phyloP scores from a whole-genome alignment of 2,113 vertebrate genomes.

The Ellobius talpinus region DNA sequence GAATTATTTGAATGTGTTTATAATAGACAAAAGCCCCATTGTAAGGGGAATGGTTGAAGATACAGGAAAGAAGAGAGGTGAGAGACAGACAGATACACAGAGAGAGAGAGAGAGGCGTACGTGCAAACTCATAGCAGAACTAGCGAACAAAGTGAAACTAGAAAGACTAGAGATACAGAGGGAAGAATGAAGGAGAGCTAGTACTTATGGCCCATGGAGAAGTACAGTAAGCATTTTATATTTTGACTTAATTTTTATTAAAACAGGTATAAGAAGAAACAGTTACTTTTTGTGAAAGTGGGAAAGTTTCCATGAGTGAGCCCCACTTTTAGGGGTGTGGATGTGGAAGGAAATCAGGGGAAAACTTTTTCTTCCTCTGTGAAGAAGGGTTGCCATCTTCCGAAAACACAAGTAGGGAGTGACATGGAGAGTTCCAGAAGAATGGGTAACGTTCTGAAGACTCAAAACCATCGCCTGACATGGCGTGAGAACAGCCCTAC shows the following conservation, averaged over 20 bases:
- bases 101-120: not conserved
- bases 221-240: not conserved
- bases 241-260: slow-evolving; percentile 36
- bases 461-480: not conserved
- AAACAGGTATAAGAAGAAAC: not conserved
- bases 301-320: not conserved
- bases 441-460: not conserved
- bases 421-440: not conserved
- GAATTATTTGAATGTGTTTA: slow-evolving; percentile 36
- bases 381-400: not conserved
- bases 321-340: not conserved
- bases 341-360: not conserved
- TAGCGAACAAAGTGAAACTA: not conserved
- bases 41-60: not conserved
- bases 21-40: not conserved
- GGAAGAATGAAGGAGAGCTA: not conserved
- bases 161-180: not conserved
- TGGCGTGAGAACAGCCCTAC: not conserved
- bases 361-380: not conserved
- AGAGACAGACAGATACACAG: not conserved
- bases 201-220: not conserved
- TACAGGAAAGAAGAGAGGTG: not conserved
- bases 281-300: not conserved
- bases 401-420: not conserved
- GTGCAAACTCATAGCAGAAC: not conserved